Conservation (phyloP, 2,888 invertebrate genomes). For the Lasioglossum calceatum region DNA sequence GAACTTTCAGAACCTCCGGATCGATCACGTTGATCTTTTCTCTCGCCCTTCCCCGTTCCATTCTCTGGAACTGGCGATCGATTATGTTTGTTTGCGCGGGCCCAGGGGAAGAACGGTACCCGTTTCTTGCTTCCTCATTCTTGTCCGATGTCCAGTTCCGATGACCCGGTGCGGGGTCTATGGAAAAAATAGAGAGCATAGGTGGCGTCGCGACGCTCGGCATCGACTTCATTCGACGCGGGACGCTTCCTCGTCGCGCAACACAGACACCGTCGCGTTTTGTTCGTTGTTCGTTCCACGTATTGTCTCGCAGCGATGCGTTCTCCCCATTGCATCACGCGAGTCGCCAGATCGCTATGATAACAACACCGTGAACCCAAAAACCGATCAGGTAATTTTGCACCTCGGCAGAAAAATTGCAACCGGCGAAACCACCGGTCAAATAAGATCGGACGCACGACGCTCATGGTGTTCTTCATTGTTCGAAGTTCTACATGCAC, state of each 20-base stretch:
- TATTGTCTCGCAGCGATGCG: conserved; percentile 11
- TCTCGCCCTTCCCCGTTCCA: not conserved
- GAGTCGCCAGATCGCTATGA: conserved; percentile 22
- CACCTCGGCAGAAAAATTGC: not conserved
- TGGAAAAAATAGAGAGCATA: conserved; percentile 63
- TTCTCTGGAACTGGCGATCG: conserved; percentile 11
- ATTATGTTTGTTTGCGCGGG: conserved; percentile 5
- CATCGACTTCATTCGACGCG: conserved; percentile 75
- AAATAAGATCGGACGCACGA: not conserved
- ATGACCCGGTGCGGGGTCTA: conserved; percentile 23
- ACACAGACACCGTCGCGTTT: conserved; percentile 23
- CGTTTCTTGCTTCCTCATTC: not conserved
- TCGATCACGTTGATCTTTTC: conserved; percentile 5
- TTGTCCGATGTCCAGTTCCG: conserved; percentile 31
- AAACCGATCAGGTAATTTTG: conserved; percentile 48
- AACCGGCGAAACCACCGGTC: not conserved
- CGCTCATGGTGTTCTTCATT: conserved; percentile 16
- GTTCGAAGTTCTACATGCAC: conserved; percentile 4
- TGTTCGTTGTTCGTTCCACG: not conserved
- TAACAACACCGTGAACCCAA: conserved; percentile 22
- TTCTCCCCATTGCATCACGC: not conserved
- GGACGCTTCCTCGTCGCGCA: conserved; percentile 72
- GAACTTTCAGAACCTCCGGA: not conserved
- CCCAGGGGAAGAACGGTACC: not conserved
- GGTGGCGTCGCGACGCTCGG: conserved; percentile 72